Percentiles rank a stretch among this genome's conserved stretches.
Evolutionary conservation across 2,113 vertebrate genomes (phyloP).

Genomic region (western clawed frog (Xenopus tropicalis)): DNA sequence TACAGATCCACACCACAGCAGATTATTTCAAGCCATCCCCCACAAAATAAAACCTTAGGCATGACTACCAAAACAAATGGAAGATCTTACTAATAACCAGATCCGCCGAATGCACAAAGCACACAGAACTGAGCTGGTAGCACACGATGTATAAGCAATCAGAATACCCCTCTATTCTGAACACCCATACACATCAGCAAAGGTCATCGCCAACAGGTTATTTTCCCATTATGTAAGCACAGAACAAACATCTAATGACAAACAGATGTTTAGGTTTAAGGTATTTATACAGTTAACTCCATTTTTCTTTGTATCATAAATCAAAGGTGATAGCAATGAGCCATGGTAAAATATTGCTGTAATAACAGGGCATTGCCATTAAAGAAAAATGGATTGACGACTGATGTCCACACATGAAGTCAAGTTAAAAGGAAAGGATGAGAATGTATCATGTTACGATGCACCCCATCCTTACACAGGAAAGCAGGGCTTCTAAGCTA

Average conservation of each 20-base stretch:
- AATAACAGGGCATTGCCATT: conserved; percentile 31
- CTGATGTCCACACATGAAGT: conserved; percentile 38
- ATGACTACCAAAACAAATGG: too few relatives aligned
- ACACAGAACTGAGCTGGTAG: too few relatives aligned
- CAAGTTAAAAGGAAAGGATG: conserved; percentile 16
- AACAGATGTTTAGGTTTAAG: conserved; percentile 40
- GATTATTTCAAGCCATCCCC: too few relatives aligned
- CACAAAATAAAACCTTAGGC: too few relatives aligned
- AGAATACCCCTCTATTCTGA: background rate
- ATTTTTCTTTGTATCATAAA: conserved; percentile 37
- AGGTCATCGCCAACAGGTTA: conserved; percentile 35
- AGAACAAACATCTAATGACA: conserved; percentile 41
- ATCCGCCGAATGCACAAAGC: too few relatives aligned
- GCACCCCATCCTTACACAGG: background rate
- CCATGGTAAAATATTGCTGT: conserved; percentile 36
- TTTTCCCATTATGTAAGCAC: conserved; percentile 27
- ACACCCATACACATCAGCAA: background rate
- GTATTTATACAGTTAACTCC: conserved; percentile 16
- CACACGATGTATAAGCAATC: too few relatives aligned
- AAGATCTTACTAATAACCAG: too few relatives aligned
- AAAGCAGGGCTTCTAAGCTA: background rate
- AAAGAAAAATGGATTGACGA: conserved; percentile 34
- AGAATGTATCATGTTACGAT: background rate
- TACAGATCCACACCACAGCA: too few relatives aligned
- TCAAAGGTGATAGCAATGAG: conserved; percentile 28